Percentiles rank a stretch among this genome's conserved stretches.
phyloP scores from a whole-genome alignment of 1,140 invertebrate genomes.

The Armadillidium nasatum region DNA sequence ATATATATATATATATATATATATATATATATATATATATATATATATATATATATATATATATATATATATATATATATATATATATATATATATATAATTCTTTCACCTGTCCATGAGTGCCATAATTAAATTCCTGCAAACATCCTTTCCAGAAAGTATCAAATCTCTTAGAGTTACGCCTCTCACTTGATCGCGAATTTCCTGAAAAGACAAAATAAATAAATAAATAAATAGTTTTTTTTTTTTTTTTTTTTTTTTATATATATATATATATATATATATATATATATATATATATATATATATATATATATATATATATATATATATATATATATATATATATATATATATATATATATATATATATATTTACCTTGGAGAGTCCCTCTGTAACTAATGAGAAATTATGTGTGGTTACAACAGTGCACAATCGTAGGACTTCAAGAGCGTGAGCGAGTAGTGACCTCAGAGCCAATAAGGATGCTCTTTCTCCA shows the following conservation, averaged over 20 bases:
- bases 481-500: conserved; percentile 4
- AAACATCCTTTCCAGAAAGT: conserved; percentile 42
- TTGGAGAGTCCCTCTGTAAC: background rate
- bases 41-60: too few relatives aligned
- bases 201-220: conserved; percentile 50
- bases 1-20: too few relatives aligned
- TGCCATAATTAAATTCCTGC: conserved; percentile 37
- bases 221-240: background rate
- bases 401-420: background rate
- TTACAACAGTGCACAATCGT: background rate
- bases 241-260: too few relatives aligned
- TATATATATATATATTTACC: background rate
- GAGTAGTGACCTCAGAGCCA: background rate
- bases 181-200: conserved; percentile 57
- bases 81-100: too few relatives aligned
- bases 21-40: too few relatives aligned
- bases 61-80: too few relatives aligned
- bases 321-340: conserved; percentile 15
- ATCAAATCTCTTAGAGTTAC: conserved; percentile 75
- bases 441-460: background rate
- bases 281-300: conserved; percentile 9
- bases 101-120: conserved; percentile 35
- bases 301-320: conserved; percentile 4
- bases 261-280: background rate
- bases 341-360: conserved; percentile 15